phyloP scores from a whole-genome alignment of 1,140 invertebrate species.

The Drosophila nigrodunni region DNA sequence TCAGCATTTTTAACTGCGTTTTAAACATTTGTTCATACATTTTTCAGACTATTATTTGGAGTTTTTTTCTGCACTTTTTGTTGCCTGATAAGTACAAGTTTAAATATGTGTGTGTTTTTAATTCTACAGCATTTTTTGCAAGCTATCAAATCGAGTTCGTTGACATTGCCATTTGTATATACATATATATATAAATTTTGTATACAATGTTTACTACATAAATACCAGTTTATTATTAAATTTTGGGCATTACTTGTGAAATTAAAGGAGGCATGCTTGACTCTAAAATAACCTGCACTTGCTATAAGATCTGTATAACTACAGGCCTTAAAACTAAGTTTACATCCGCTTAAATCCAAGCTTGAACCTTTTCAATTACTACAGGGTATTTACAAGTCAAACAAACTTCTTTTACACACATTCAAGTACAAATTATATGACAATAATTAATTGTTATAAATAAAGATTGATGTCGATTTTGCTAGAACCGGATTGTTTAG shows the following conservation, averaged over 20 bases:
- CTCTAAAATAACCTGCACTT: neutral
- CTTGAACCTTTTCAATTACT: too few species aligned
- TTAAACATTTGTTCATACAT: neutral
- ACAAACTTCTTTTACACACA: neutral
- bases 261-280: too few species aligned
- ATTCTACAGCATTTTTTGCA: constrained; percentile 37
- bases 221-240: neutral
- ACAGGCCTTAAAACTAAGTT: neutral
- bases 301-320: neutral
- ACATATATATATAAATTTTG: neutral
- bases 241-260: neutral
- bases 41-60: constrained; percentile 4
- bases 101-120: constrained; percentile 13
- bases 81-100: constrained; percentile 48
- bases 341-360: too few species aligned
- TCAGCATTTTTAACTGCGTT: neutral
- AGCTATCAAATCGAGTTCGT: constrained; percentile 66
- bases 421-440: constrained; percentile 8
- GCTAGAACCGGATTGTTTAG: neutral
- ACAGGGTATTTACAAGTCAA: neutral
- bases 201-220: neutral
- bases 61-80: constrained; percentile 21
- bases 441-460: constrained; percentile 5
- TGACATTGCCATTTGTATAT: constrained; percentile 40
- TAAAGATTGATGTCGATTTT: constrained; percentile 1